Evolutionary conservation across 2,888 invertebrate species (phyloP).

Genomic region (Troglohyphantes excavatus): DNA sequence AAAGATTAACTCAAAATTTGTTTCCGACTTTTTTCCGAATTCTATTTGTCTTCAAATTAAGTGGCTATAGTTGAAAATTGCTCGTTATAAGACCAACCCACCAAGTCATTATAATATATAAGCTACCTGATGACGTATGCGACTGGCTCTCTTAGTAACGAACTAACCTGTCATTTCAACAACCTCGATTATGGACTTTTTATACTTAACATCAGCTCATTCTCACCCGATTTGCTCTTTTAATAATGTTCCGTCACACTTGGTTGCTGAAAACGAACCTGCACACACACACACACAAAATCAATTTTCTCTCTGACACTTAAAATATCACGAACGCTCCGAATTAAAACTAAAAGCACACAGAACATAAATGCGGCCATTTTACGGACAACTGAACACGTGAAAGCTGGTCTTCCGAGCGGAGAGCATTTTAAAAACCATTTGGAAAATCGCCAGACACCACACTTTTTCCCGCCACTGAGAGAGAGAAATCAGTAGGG

Average conservation of each 20-base stretch:
- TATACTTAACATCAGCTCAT: neutral
- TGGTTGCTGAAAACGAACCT: neutral
- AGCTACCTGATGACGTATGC: no score
- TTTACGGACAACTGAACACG: conserved; percentile 46
- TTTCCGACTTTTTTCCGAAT: neutral
- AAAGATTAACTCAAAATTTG: conserved; percentile 29
- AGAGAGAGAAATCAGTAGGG: neutral
- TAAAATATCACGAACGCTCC: conserved; percentile 18
- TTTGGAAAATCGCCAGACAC: conserved; percentile 65
- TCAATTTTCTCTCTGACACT: neutral
- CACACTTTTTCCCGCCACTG: conserved; percentile 15
- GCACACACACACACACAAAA: neutral
- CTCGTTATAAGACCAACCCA: no score
- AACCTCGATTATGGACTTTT: neutral
- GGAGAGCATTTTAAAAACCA: conserved; percentile 74
- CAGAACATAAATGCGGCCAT: conserved; percentile 46
- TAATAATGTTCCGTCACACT: conserved; percentile 22
- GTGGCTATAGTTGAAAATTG: no score
- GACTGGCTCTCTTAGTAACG: neutral
- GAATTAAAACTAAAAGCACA: conserved; percentile 29
- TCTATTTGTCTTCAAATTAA: conserved; percentile 56
- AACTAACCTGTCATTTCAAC: neutral
- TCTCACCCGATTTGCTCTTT: conserved; percentile 21
- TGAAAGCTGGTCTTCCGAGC: neutral
- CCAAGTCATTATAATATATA: no score